Conservation (phyloP, 2,888 invertebrate genomes). For the Hetaerina titia region DNA sequence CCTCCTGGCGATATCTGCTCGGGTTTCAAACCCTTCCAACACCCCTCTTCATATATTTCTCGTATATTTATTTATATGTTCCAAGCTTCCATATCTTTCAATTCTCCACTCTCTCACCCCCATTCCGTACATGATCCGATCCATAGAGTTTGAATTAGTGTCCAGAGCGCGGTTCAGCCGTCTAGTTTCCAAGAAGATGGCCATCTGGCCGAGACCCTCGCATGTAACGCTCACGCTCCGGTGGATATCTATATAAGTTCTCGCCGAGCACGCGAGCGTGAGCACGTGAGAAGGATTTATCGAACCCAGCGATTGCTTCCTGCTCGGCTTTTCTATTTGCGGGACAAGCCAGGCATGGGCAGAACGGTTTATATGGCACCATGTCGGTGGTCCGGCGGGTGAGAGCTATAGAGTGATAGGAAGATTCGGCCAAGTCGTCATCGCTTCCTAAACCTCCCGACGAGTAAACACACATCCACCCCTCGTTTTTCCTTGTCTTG, state of each 20-base stretch:
- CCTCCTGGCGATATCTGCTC: too few relatives aligned
- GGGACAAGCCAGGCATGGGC: neutral
- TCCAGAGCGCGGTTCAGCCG: neutral
- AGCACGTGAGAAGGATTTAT: neutral
- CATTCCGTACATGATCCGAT: neutral
- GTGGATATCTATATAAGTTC: neutral
- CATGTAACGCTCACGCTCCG: neutral
- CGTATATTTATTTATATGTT: too few relatives aligned
- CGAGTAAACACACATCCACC: too few relatives aligned
- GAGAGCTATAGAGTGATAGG: neutral
- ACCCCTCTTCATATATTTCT: too few relatives aligned
- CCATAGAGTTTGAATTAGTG: neutral
- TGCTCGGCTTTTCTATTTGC: slow-evolving; percentile 14
- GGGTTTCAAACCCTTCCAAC: too few relatives aligned
- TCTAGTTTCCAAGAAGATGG: neutral
- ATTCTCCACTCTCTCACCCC: neutral
- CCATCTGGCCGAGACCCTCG: neutral
- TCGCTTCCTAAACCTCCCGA: neutral
- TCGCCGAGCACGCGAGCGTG: neutral
- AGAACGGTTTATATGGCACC: neutral
- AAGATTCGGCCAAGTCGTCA: neutral
- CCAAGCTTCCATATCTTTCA: neutral
- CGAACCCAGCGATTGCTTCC: neutral
- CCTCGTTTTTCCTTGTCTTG: neutral
- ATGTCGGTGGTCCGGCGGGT: neutral